Evolutionary conservation across 2,113 vertebrate species (phyloP).

Genomic region (Callospermophilus lateralis): DNA sequence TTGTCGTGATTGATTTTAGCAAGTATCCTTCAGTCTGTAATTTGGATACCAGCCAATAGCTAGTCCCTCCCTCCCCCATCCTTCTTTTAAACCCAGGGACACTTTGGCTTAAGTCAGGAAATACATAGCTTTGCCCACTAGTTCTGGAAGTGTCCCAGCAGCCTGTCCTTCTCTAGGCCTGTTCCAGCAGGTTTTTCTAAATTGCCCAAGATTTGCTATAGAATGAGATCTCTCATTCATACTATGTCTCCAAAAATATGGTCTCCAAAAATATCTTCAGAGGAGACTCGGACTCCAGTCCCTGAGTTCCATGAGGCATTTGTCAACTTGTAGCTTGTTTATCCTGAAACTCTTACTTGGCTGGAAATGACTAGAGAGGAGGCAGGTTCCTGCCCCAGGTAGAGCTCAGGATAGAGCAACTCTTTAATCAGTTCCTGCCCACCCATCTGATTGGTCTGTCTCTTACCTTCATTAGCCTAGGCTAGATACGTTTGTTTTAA

Average conservation of each 20-base stretch:
- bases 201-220: background rate
- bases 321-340: background rate
- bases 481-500: background rate
- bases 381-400: background rate
- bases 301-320: background rate
- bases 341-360: background rate
- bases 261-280: background rate
- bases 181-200: background rate
- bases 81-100: no score
- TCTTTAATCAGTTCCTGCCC: background rate
- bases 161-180: background rate
- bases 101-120: background rate
- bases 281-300: background rate
- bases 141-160: background rate
- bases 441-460: background rate
- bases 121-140: background rate
- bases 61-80: no score
- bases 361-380: background rate
- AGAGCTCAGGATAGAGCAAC: background rate
- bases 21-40: background rate
- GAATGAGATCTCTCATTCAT: background rate
- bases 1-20: background rate
- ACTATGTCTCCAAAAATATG: no score
- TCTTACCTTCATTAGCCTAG: background rate
- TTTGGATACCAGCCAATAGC: background rate